Conservation (phyloP, 2,113 vertebrate genomes). For the Chaenocephalus aceratus region DNA sequence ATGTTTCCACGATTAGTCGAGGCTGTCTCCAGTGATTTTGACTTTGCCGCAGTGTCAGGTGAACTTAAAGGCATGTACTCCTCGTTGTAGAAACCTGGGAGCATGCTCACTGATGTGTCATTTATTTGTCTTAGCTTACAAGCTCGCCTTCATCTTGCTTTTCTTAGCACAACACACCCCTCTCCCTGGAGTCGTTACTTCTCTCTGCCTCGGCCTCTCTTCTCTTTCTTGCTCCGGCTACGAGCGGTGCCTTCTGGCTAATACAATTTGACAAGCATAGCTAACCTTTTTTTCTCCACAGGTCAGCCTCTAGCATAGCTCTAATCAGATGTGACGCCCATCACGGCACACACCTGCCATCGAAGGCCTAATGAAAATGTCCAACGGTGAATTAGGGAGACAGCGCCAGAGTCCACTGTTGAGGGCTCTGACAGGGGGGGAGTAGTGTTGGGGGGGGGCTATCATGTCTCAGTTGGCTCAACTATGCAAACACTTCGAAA, state of each 20-base stretch:
- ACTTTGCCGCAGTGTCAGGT: slow-evolving; percentile 24
- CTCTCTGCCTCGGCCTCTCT: slow-evolving; percentile 38
- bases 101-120: slow-evolving; percentile 21
- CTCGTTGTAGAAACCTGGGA: background rate
- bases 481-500: slow-evolving; percentile 38
- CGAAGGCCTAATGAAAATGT: slow-evolving; percentile 80
- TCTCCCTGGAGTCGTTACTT: slow-evolving; percentile 30
- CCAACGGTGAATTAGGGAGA: slow-evolving; percentile 74
- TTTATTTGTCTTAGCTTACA: slow-evolving; percentile 25
- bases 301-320: slow-evolving; percentile 71
- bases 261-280: slow-evolving; percentile 82
- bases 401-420: slow-evolving; percentile 38
- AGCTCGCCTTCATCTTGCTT: slow-evolving; percentile 33
- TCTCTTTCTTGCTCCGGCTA: slow-evolving; percentile 42
- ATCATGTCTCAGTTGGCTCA: slow-evolving; percentile 27
- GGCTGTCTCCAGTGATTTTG: slow-evolving; percentile 23
- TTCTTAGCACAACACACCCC: slow-evolving; percentile 33
- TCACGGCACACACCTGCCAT: slow-evolving; percentile 77
- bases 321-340: slow-evolving; percentile 81
- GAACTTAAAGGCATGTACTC: slow-evolving; percentile 27
- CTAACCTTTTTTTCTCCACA: slow-evolving; percentile 79
- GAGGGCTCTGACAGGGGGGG: slow-evolving; percentile 45
- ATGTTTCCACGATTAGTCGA: slow-evolving; percentile 41
- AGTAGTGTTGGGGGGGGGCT: background rate
- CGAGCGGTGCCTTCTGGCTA: slow-evolving; percentile 70